Conservation (phyloP, 2,888 invertebrate genomes). For the Pristionchus mayeri region DNA sequence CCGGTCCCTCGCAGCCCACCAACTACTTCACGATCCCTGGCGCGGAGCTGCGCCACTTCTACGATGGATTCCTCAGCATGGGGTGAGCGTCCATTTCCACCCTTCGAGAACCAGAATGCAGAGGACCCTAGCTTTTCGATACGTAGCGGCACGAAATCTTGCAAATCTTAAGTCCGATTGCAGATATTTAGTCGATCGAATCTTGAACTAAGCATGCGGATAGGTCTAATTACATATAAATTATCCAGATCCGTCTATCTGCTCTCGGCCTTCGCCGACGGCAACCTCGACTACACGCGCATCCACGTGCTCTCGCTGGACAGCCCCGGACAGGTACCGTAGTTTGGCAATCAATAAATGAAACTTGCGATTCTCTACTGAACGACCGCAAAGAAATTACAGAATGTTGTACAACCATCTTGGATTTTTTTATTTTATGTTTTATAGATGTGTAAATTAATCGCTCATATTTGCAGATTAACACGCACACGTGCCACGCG, state of each 20-base stretch:
- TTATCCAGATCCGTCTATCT: constrained; percentile 68
- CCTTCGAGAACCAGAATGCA: no score
- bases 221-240: neutral
- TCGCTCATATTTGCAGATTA: constrained; percentile 50
- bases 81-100: constrained; percentile 56
- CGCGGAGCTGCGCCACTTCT: constrained; percentile 73
- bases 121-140: no score
- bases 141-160: no score
- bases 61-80: constrained; percentile 73
- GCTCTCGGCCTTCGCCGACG: constrained; percentile 73
- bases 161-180: no score
- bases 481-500: constrained; percentile 69
- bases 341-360: neutral
- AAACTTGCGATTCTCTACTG: neutral
- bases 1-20: constrained; percentile 63
- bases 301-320: constrained; percentile 69
- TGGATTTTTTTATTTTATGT: neutral
- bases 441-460: neutral
- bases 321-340: constrained; percentile 58
- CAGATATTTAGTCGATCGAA: no score
- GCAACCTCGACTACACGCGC: constrained; percentile 71
- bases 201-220: neutral
- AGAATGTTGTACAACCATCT: no score
- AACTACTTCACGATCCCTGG: constrained; percentile 68
- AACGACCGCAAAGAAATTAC: no score